Evolutionary conservation across 1,140 invertebrate genomes (phyloP), one percentile per base, ranked within the genome.

Genomic region (Lepidurus packardi): DNA sequence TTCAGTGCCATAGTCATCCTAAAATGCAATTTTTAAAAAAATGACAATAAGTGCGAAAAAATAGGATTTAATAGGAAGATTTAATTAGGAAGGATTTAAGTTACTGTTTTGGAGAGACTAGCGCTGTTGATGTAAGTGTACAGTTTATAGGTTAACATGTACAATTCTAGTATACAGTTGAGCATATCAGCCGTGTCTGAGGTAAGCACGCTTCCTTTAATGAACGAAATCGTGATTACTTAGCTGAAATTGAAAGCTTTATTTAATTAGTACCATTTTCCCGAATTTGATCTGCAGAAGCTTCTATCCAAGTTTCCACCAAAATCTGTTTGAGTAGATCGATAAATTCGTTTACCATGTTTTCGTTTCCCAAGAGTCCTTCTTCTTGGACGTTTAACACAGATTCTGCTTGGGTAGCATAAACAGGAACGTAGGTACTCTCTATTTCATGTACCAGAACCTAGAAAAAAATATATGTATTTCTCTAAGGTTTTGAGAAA

Each of bases 221-320:
- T 7, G n/a, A 16, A 21, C 13, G 13, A 65, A 7, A 65, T 9
- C 3, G 21, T n/a, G 21, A 16, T 13, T 9, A 65, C 21, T 65
- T 65, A 21, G 16, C 16, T 65, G 21, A 65, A 65, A 65, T 65
- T 16, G 16, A 1, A 1, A 73, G 16, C 44, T n/a, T 53, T 43
- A 24, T 9, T 34, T 34, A 34, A 34, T 34, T 34, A 34, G 10
- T 25, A 78, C 78, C 73, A 11, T 74, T 73, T 44, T 78, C 43
- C 75, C 53, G 16, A 43, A 45, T 47, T 3, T 75, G 73, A 24
- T 78, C 73, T 44, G 43, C 78, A 10, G 65, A 74, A 13, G 78
- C 78, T 45, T 78, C 78, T 13, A 78, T 44, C 78, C 78, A 78
- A n/a, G 78, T 78, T 74, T 78, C 78, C 21, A 75, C 34, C 9